phyloP scores from a whole-genome alignment of 2,888 invertebrate species.

The Colletes collaris region DNA sequence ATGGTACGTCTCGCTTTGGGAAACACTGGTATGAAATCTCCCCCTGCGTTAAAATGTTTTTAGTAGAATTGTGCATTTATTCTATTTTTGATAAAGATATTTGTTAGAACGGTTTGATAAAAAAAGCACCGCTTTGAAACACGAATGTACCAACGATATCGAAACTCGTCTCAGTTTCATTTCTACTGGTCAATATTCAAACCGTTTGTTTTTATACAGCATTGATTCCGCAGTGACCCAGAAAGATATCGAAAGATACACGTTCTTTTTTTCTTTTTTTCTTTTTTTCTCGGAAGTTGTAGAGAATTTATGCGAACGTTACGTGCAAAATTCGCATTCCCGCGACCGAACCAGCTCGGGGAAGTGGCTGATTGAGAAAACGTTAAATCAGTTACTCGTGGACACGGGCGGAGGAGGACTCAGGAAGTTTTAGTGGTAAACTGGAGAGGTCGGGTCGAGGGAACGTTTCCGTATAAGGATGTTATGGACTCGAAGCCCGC shows the following conservation, averaged over 20 bases:
- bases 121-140: no score
- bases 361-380: conserved; percentile 16
- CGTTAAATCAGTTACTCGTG: conserved; percentile 1
- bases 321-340: conserved; percentile 17
- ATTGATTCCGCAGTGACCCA: conserved; percentile 50
- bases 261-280: conserved; percentile 13
- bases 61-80: no score
- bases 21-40: no score
- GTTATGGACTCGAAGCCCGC: conserved; percentile 46
- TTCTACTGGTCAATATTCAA: conserved; percentile 17
- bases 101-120: no score
- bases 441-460: not conserved
- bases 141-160: no score
- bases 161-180: no score
- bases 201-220: conserved; percentile 32
- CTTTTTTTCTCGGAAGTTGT: conserved; percentile 16
- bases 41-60: no score
- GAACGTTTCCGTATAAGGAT: conserved; percentile 36
- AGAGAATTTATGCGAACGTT: conserved; percentile 30
- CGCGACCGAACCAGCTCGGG: not conserved
- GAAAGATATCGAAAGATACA: conserved; percentile 45
- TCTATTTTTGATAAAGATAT: no score
- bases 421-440: conserved; percentile 7
- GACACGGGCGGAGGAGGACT: not conserved
- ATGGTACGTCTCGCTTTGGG: no score